These are phyloP conservation scores for Agrochola litura DNA, from an alignment of 2,888 invertebrate species.

Conservation along the genomic window DNA sequence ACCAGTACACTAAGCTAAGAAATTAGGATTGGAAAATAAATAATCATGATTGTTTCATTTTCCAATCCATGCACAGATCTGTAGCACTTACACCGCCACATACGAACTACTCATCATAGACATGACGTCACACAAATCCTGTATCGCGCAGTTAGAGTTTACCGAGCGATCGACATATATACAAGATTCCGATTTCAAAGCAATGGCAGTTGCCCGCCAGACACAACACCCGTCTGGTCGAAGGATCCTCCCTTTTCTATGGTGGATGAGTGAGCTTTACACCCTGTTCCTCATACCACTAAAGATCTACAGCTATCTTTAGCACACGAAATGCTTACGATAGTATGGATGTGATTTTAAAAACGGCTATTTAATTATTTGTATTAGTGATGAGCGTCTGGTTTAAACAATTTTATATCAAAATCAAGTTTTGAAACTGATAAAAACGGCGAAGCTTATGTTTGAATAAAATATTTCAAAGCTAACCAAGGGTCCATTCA, in stretches of 20 bases:
- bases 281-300: too few relatives aligned
- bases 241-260: too few relatives aligned
- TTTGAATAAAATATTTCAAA: conserved; percentile 7
- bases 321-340: neutral
- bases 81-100: too few relatives aligned
- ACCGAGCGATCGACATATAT: too few relatives aligned
- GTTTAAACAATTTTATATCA: too few relatives aligned
- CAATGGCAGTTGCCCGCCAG: too few relatives aligned
- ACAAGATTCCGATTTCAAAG: too few relatives aligned
- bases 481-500: conserved; percentile 12
- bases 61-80: neutral
- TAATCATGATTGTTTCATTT: neutral
- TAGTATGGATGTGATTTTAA: neutral
- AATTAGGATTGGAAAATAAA: neutral
- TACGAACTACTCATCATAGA: too few relatives aligned
- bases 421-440: neutral
- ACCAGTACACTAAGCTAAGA: neutral
- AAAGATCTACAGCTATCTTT: neutral
- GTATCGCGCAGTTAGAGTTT: too few relatives aligned
- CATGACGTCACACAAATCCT: too few relatives aligned
- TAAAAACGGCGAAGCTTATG: neutral
- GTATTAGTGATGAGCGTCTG: neutral
- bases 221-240: too few relatives aligned
- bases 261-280: too few relatives aligned
- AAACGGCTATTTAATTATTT: neutral